Percentiles rank a stretch among this genome's conserved stretches.
Evolutionary conservation across 2,113 vertebrate genomes (phyloP).

Genomic region (Phaetusa simplex): DNA sequence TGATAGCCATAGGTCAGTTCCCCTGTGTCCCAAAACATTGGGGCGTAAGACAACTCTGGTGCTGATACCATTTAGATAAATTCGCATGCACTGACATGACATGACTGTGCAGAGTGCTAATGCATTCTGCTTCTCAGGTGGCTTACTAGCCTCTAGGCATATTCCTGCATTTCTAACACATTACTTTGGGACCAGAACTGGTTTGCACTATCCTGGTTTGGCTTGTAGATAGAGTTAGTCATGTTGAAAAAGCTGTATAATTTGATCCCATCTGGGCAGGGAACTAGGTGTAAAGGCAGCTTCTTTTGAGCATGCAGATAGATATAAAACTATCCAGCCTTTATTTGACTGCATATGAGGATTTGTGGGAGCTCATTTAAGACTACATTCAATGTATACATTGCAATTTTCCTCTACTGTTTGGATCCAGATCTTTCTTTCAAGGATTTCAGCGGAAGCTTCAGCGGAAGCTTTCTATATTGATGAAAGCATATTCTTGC

Average conservation of each 20-base stretch:
- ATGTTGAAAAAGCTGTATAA: not conserved
- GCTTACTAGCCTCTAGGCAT: not conserved
- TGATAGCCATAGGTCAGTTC: not conserved
- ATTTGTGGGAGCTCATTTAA: not conserved
- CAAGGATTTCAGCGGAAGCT: not conserved
- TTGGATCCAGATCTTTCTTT: not conserved
- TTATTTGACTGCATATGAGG: not conserved
- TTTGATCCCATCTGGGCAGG: not conserved
- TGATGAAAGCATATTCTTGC: not conserved
- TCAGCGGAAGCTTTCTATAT: slow-evolving; percentile 1
- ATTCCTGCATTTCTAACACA: not conserved
- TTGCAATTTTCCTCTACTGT: not conserved
- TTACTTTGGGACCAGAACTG: not conserved
- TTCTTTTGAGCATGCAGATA: not conserved
- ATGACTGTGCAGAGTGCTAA: not conserved
- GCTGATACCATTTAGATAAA: not conserved
- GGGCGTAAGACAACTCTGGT: not conserved
- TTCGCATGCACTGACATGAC: not conserved
- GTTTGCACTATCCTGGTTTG: not conserved
- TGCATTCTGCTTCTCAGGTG: not conserved
- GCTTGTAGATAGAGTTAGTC: not conserved
- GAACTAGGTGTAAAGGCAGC: not conserved
- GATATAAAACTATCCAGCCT: not conserved
- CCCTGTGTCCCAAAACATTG: not conserved
- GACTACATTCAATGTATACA: not conserved